Percentiles rank a stretch among this genome's conserved stretches.
phyloP scores from a whole-genome alignment of 2,888 invertebrate species.

The Unio pictorum region DNA sequence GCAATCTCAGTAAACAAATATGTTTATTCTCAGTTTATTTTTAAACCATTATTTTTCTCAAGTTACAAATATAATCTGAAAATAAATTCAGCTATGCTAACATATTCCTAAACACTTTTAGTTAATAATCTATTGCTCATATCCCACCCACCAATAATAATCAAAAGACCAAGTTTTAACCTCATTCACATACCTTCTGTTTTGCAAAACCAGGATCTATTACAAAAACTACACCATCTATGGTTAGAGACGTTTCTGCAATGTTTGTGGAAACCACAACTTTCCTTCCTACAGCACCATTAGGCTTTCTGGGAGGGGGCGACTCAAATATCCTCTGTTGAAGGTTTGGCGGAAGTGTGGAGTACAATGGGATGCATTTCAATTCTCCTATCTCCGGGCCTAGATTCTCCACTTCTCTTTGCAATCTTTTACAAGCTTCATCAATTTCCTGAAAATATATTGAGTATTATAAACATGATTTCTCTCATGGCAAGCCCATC shows the following conservation, averaged over 20 bases:
- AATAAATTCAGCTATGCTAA: too few relatives aligned
- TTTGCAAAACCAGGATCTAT: conserved; percentile 99
- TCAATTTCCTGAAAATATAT: conserved; percentile 84
- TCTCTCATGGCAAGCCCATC: neutral
- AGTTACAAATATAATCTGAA: too few relatives aligned
- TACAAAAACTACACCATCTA: conserved; percentile 99
- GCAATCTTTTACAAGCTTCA: conserved; percentile 98
- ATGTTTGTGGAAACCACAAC: conserved; percentile 99
- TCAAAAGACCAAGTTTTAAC: too few relatives aligned
- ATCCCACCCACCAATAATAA: too few relatives aligned
- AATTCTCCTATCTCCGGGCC: conserved; percentile 97
- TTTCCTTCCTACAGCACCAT: conserved; percentile 90
- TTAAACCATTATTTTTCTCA: too few relatives aligned
- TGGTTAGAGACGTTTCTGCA: conserved; percentile 98
- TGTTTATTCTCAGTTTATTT: too few relatives aligned
- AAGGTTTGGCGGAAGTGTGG: conserved; percentile 95
- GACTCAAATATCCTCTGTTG: conserved; percentile 98
- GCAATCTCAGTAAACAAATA: too few relatives aligned
- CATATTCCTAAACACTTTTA: too few relatives aligned
- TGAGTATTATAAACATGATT: neutral
- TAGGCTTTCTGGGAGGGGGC: conserved; percentile 91
- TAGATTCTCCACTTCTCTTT: conserved; percentile 94
- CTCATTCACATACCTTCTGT: conserved; percentile 82
- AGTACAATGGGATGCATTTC: conserved; percentile 98
- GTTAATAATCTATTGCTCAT: too few relatives aligned